Percentiles rank a stretch among this genome's conserved stretches.
These are phyloP conservation scores for Fringilla coelebs DNA, from an alignment of 2,797 vertebrate genomes.

Conservation along the genomic window DNA sequence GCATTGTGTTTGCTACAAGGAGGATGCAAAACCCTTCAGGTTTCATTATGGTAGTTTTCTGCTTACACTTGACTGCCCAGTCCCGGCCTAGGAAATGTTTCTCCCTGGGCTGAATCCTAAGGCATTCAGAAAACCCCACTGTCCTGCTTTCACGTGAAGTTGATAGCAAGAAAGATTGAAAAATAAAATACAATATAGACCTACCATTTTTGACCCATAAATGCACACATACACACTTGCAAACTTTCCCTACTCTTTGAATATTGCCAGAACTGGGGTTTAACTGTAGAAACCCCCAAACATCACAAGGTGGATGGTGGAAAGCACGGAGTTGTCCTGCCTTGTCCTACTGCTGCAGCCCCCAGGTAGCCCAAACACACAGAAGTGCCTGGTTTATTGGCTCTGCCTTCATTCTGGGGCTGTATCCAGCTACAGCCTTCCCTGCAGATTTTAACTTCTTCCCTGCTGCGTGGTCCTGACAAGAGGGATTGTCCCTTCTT, in stretches of 20 bases:
- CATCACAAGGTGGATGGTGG: neutral
- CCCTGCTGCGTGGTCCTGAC: accelerated
- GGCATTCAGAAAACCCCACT: neutral
- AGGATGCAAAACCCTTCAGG: neutral
- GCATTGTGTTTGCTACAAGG: neutral
- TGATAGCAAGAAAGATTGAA: neutral
- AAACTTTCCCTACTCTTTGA: neutral
- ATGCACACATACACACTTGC: neutral
- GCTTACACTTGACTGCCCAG: neutral
- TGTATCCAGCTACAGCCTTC: neutral
- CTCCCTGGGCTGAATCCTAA: neutral
- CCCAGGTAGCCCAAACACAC: neutral
- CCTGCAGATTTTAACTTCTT: neutral
- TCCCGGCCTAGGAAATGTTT: neutral
- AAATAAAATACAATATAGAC: neutral
- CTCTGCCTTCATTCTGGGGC: neutral
- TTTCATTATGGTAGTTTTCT: neutral
- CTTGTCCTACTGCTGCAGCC: neutral
- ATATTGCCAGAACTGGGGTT: accelerated
- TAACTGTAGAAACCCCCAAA: neutral
- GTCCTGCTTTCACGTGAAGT: neutral
- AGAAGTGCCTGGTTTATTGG: neutral
- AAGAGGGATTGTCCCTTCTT: neutral
- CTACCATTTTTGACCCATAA: neutral
- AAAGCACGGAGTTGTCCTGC: neutral